Evolutionary conservation across 2,797 vertebrate species (phyloP), one percentile per base, ranked within the genome.

Genomic region (Bovichtus diacanthus): DNA sequence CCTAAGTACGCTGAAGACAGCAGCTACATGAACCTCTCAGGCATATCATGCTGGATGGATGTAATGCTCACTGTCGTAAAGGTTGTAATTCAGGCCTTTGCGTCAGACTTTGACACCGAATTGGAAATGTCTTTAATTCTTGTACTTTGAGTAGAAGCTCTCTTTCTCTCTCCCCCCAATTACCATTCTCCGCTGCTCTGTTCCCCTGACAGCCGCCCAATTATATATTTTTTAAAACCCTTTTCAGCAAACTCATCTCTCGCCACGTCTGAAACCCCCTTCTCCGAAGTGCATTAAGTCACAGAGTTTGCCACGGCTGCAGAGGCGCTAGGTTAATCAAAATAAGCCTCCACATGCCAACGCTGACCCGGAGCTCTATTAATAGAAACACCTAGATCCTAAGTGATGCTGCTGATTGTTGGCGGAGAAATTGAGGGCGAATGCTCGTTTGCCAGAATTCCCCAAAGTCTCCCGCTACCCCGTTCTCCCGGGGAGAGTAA

Each of bases 171-270:
- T 29, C 47, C 10, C 19, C 27, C 60, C 69, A 80, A 80, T 91
- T 81, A 84, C 41, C 1, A 53, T 50, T 67, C 64, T 63, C 64
- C 65, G 64, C 71, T 16, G 1, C 70, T 50, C 29, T 9, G 64
- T 15, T 84, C 90, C 88, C 88, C 69, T 70, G 89, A 89, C 87
- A 89, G 67, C 16, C 23, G 58, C 81, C 84, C 90, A 91, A 88
- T 92, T 88, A 88, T 75, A 55, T 77, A 18, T 86, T 89, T 78
- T 81, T 90, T 53, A 76, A 74, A 86, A 61, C 31, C 47, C 27
- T 67, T 86, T 83, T 66, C 63, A 68, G 59, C 53, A 27, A 79
- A 76, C 49, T 76, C 76, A 39, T 85, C 68, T 68, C 69, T 44
- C 9, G 46, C 65, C 75, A 62, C 19, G 10, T 65, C 64, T 81